Percentiles rank a stretch among this genome's conserved stretches.
Evolutionary conservation across 2,797 vertebrate species (phyloP).

Genomic region (Acanthornis magna): DNA sequence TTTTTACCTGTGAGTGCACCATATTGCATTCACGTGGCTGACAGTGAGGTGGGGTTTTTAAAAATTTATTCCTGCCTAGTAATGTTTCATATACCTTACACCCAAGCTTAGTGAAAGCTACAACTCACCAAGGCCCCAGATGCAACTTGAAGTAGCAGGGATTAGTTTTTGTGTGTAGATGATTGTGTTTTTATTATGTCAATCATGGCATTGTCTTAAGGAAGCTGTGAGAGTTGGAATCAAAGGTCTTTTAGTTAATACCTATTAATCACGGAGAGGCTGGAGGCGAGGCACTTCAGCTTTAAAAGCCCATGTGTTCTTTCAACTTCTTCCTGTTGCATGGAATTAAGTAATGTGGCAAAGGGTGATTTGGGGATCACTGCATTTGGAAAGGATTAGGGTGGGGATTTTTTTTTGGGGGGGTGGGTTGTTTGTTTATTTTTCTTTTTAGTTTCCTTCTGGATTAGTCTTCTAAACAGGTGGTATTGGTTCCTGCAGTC

Average conservation of each 20-base stretch:
- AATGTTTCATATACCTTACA: neutral
- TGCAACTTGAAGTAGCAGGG: neutral
- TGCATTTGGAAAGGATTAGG: neutral
- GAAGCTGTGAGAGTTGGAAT: neutral
- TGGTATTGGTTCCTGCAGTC: neutral
- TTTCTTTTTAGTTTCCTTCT: neutral
- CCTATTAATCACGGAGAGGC: neutral
- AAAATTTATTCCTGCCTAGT: neutral
- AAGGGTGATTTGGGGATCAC: neutral
- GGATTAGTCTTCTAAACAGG: neutral
- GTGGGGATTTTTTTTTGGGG: rapidly evolving
- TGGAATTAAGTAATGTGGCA: neutral
- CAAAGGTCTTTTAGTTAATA: slow-evolving; percentile 17
- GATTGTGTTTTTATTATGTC: neutral
- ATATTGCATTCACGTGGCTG: rapidly evolving
- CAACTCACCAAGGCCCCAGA: neutral
- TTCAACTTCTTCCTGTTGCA: neutral
- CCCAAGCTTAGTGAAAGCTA: neutral
- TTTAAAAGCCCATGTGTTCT: neutral
- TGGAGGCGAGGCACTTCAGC: neutral
- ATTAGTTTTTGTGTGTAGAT: neutral
- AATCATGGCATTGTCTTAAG: neutral
- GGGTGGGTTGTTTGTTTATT: rapidly evolving
- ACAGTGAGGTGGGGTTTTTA: neutral
- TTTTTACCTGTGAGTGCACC: rapidly evolving